Base-by-base conservation (phyloP, 2,797 vertebrate genomes). In the Betta splendens region DNA sequence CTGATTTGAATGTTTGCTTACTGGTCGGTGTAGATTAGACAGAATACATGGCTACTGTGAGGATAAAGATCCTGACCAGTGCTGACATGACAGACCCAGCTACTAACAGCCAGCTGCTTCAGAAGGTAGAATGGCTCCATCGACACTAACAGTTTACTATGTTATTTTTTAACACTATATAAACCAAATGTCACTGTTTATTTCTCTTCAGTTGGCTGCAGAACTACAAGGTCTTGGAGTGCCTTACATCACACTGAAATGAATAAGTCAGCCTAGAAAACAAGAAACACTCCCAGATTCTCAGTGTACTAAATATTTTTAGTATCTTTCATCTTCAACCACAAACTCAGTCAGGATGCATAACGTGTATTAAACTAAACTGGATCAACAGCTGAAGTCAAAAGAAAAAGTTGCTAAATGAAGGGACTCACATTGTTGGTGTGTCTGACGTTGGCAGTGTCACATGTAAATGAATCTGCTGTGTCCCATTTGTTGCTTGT, bases 121-220 rank as follows among this genome's bases (percentile, higher is more conserved):
- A 48, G 15, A 43, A 60, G 36, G 56, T 68, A n/a, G 16, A 5
- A 23, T 21, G 1, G 12, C 6, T 28, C 7, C 17, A 32, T 15
- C 10, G 17, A 29, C 7, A 29, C 8, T 8, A 29, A 3, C 3
- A 17, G 16, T 17, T 5, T 2, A 38, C 2, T 38, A 9, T 9
- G 38, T 17, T n/a, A n/a, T n/a, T n/a, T n/a, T n/a, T n/a, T n/a
- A 20, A 16, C 38, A 18, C 1, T 1, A 3, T 16, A 35, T 0
- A 35, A 6, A 16, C 7, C 7, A 32, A n/a, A n/a, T 31, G 11
- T 31, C 15, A 22, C 9, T n/a, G 11, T 18, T 5, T 18, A 5
- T 28, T 47, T 9, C 17, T 49, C 15, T 11, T 10, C 62, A 64
- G 62, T 23, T 65, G 2, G 7, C 2, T 17, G 17, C 31, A 3